Base-by-base conservation (phyloP, 2,113 vertebrate genomes). In the Alexandromys fortis region DNA sequence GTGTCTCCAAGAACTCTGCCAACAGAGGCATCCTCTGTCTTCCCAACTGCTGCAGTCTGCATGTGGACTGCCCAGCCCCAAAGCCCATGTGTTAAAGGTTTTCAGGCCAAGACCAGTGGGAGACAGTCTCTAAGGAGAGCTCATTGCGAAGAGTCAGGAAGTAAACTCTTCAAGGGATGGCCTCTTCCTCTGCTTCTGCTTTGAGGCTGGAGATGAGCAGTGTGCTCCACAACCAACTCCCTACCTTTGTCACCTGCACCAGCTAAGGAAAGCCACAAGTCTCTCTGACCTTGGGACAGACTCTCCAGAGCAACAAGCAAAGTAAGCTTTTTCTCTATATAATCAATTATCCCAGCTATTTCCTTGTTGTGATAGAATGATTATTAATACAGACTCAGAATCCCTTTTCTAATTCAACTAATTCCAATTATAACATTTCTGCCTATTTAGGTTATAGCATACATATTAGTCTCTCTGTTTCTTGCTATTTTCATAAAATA, bases 401-500 rank as follows among this genome's bases (percentile, higher is more conserved):
- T 70, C 7, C 21, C 94, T 86, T 19, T 95, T 79, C 61, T 75
- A 81, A 70, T 96, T 94, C 26, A 79, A 68, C 11, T 70, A 92
- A 55, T 86, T 96, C 33, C 61, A 11, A 55, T 52, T 19, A 85
- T 65, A 67, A 6, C 16, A 94, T 82, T 88, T 91, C 28, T 92
- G 67, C 38, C 75, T 11, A 75, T 86, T 81, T 81, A 55, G 93
- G 38, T 77, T 55, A 75, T 49, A 86, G 47, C 24, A 70, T 63
- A 24, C 5, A 45, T 75, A 92, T 89, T 82, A 94, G 47, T 86
- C 58, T 65, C 55, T n/a, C 26, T 61, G 45, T 26, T 87, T 95
- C 42, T 87, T 82, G 38, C 14, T 68, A 30, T 42, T 94, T 97
- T 77, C 89, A 94, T 49, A 90, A 95, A 91, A 70, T 72, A 58